Evolutionary conservation across 1,140 invertebrate genomes (phyloP).

Genomic region (Bombus confusus): DNA sequence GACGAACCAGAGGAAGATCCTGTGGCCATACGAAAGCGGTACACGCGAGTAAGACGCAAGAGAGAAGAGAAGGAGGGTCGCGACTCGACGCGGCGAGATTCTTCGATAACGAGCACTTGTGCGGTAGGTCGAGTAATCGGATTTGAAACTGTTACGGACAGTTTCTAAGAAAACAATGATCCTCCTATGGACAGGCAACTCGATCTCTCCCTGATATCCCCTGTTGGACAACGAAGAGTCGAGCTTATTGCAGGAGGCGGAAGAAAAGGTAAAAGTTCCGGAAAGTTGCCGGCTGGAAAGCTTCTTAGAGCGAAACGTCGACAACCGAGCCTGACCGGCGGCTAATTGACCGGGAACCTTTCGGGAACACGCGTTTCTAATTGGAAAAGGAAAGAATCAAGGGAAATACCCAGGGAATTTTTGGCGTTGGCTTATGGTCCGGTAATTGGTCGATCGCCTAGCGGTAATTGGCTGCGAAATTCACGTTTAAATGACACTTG

Average conservation of each 20-base stretch:
- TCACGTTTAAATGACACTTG: neutral
- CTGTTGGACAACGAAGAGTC: neutral
- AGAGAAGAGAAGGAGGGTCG: conserved; percentile 10
- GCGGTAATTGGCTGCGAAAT: too few relatives aligned
- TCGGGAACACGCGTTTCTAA: conserved; percentile 10
- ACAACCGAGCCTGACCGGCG: neutral
- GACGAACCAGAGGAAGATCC: neutral
- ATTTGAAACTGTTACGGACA: conserved; percentile 68
- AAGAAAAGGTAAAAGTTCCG: neutral
- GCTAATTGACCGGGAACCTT: conserved; percentile 27
- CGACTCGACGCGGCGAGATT: conserved; percentile 29
- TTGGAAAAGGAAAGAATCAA: neutral
- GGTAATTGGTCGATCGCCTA: too few relatives aligned
- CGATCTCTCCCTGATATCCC: conserved; percentile 11
- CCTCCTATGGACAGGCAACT: neutral
- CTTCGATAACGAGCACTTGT: conserved; percentile 57
- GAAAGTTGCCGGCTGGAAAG: conserved; percentile 25
- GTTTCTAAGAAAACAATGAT: conserved; percentile 62
- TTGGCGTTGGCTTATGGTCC: neutral
- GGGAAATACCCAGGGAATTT: neutral
- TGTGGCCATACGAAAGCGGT: conserved; percentile 17
- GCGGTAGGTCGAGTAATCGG: conserved; percentile 51
- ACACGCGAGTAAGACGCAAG: conserved; percentile 25
- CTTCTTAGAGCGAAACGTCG: conserved; percentile 21
- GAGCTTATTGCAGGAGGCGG: conserved; percentile 10